A percentile compares a stretch with the other conserved stretches of the same genome.
Conservation (phyloP, 2,888 invertebrate species). For the Oligia fasciuncula region DNA sequence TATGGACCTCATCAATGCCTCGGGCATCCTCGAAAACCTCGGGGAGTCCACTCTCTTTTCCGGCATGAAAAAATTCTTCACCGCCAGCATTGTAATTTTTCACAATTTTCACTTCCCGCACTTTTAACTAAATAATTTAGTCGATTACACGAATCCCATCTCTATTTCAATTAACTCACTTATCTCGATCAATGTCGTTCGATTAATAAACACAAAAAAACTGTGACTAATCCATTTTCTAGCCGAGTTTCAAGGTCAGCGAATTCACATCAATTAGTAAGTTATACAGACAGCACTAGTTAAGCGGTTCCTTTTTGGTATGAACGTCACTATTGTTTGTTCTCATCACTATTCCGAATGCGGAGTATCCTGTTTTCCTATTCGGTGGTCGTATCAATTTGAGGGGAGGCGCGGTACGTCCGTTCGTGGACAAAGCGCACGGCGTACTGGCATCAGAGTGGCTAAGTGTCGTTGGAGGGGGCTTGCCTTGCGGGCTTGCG, state of each 20-base stretch:
- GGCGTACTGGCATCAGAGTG: conserved; percentile 62
- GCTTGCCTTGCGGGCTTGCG: conserved; percentile 60
- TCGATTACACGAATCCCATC: conserved; percentile 61
- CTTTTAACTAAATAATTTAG: conserved; percentile 38
- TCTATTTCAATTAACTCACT: conserved; percentile 58
- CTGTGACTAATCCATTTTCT: conserved; percentile 60
- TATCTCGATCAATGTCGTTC: conserved; percentile 60
- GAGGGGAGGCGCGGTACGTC: conserved; percentile 57
- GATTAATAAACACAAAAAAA: conserved; percentile 60
- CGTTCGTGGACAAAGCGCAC: conserved; percentile 54
- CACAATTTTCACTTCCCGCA: conserved; percentile 52
- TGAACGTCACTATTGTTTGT: conserved; percentile 71
- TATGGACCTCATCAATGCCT: conserved; percentile 93
- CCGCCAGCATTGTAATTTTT: conserved; percentile 91
- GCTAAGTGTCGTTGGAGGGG: conserved; percentile 55
- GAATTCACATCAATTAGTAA: conserved; percentile 56
- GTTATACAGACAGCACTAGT: conserved; percentile 57
- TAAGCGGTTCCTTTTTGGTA: conserved; percentile 65
- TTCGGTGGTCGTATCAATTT: conserved; percentile 59
- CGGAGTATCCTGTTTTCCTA: conserved; percentile 65
- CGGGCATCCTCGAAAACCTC: conserved; percentile 92
- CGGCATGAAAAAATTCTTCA: conserved; percentile 94
- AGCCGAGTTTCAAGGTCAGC: conserved; percentile 64
- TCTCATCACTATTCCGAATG: conserved; percentile 73
- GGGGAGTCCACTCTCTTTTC: conserved; percentile 90